A percentile compares a stretch with the other conserved stretches of the same genome.
Conservation (phyloP, 2,797 vertebrate species). For the Glyptemys insculpta region DNA sequence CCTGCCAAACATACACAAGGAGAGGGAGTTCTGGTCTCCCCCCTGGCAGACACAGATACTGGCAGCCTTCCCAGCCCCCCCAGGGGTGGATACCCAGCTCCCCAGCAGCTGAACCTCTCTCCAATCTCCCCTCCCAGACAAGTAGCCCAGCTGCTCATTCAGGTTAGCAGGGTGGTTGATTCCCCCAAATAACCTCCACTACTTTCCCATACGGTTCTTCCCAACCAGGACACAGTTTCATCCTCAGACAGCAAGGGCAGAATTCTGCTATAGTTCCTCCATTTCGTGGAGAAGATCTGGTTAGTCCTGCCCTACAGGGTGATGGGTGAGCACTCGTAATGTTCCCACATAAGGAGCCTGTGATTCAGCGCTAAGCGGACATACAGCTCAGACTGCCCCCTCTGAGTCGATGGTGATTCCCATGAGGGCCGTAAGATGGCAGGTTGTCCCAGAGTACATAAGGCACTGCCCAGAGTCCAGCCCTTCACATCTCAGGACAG, state of each 20-base stretch:
- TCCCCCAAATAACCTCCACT: background rate
- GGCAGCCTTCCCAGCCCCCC: background rate
- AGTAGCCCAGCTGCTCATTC: background rate
- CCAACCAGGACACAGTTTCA: background rate
- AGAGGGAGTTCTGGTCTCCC: background rate
- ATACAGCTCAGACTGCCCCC: background rate
- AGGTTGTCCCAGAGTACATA: background rate
- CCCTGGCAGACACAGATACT: background rate
- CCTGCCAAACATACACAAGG: background rate
- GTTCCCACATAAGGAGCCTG: background rate
- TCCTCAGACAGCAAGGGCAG: background rate
- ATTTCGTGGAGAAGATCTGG: background rate
- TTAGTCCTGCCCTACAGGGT: background rate
- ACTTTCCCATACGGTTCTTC: background rate
- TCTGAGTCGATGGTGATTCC: background rate
- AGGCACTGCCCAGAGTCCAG: background rate
- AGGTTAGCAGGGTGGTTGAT: background rate
- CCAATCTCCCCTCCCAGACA: background rate
- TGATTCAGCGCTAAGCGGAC: background rate
- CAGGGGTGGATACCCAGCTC: background rate
- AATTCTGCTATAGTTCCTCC: background rate
- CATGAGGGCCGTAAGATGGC: background rate
- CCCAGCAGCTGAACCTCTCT: background rate
- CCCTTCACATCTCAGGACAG: background rate
- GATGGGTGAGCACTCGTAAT: background rate